phyloP scores from a whole-genome alignment of 64 coral and sea anemone genomes.

The Anthopleura sola region DNA sequence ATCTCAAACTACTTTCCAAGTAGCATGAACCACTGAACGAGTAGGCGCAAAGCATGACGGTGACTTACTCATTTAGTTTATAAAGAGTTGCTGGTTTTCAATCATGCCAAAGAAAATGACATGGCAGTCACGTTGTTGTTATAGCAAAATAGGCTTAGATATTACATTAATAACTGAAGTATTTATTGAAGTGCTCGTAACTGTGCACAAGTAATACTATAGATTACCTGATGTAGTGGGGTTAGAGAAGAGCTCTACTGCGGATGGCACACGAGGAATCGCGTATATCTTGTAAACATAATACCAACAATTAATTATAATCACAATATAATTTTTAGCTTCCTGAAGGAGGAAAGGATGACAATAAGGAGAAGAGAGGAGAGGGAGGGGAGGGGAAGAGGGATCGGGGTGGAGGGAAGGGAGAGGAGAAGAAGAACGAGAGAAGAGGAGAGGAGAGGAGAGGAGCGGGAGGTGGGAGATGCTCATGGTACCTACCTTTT shows the following conservation, averaged over 20 bases:
- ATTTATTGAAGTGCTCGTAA: no score
- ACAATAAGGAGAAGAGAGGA: background rate
- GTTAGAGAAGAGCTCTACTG: background rate
- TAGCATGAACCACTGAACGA: no score
- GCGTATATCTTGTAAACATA: background rate
- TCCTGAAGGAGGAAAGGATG: background rate
- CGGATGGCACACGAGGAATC: background rate
- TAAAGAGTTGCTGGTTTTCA: no score
- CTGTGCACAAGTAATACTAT: background rate
- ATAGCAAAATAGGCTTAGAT: no score
- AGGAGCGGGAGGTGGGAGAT: background rate
- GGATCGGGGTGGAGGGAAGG: background rate
- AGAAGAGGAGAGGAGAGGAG: background rate
- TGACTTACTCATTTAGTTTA: no score
- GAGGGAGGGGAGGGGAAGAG: background rate
- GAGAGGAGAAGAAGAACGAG: background rate
- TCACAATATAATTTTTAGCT: background rate
- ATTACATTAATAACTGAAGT: no score
- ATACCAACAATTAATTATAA: background rate
- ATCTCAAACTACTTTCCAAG: no score
- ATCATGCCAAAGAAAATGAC: no score
- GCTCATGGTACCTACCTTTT: background rate
- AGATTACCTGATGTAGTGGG: background rate
- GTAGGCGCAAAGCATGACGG: no score
- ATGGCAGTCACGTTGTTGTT: no score